phyloP scores from a whole-genome alignment of 2,888 invertebrate genomes.

The Trissonchulus sp. region DNA sequence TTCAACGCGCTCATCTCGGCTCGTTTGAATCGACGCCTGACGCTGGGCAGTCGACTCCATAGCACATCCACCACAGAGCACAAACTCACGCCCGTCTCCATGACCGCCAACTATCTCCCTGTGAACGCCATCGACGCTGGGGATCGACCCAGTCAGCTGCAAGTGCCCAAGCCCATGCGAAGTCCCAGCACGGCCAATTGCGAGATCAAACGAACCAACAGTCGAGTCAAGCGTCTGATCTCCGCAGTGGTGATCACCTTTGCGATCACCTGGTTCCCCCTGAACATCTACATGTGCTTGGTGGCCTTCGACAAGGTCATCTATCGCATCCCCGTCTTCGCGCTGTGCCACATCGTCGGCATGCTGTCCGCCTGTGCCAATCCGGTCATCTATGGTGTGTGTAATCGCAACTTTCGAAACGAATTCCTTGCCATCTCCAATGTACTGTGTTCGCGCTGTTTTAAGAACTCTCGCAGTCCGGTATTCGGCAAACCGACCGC shows the following conservation, averaged over 20 bases:
- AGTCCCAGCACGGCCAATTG: too few species aligned
- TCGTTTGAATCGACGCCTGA: background rate
- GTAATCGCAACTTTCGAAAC: conserved; percentile 75
- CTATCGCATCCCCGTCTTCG: conserved; percentile 44
- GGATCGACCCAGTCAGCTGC: too few species aligned
- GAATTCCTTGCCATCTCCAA: conserved; percentile 45
- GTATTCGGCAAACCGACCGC: too few species aligned
- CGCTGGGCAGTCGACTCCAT: too few species aligned
- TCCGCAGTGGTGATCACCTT: conserved; percentile 10
- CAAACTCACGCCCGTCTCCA: too few species aligned
- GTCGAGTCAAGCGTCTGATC: conserved; percentile 7
- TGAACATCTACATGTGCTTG: conserved; percentile 8
- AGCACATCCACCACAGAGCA: too few species aligned
- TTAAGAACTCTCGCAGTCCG: too few species aligned
- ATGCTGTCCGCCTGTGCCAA: conserved; percentile 87
- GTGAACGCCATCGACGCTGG: too few species aligned
- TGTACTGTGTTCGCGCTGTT: too few species aligned
- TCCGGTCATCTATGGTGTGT: conserved; percentile 85
- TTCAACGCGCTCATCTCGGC: background rate
- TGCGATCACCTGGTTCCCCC: conserved; percentile 1
- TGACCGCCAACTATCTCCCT: too few species aligned
- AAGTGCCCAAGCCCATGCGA: too few species aligned
- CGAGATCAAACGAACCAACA: too few species aligned
- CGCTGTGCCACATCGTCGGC: conserved; percentile 65
- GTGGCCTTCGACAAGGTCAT: conserved; percentile 9